Evolutionary conservation across 1,140 invertebrate species (phyloP), one percentile per base, ranked within the genome.

Genomic region (Tetragnatha versicolor): DNA sequence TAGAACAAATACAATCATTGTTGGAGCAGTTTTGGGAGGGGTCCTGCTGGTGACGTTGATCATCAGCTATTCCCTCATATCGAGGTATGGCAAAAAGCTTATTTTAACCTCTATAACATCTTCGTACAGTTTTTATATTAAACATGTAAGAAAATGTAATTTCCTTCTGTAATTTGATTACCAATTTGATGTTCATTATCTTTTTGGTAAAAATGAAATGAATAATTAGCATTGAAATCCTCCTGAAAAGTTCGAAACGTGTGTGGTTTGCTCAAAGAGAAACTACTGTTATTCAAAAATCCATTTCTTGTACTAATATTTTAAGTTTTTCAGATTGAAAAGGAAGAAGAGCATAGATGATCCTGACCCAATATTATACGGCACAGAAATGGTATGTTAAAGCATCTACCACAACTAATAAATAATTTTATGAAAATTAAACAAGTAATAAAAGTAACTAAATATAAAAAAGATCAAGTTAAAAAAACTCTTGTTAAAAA

Each of bases 21-120:
- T 73, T 7, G 69, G 69, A 20, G 69, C 69, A 5, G 69, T 73
- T 29, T 45, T 73, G 17, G 69, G 69, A 5, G 69, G 69, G 9
- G 27, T n/a, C 5, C 27, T 73, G 10, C 12, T 73, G 17, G 22
- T 73, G 14, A 33, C 35, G 0, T n/a, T 73, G 7, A 60, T 73
- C 22, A 4, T 73, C 2, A 39, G 35, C n/a, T 35, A 60, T 45
- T 22, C 31, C 12, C 20, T 6, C 17, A 53, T 60, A 10, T 45
- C 51, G 3, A 73, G 69, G 69, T 73, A 73, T 12, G 22, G n/a
- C 14, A n/a, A n/a, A n/a, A n/a, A n/a, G n/a, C n/a, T n/a, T n/a
- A n/a, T n/a, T n/a, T n/a, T n/a, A n/a, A n/a, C n/a, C n/a, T n/a
- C n/a, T n/a, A n/a, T n/a, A n/a, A n/a, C n/a, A n/a, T n/a, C n/a